Percentiles rank a stretch among this genome's conserved stretches.
Evolutionary conservation across 2,113 vertebrate species (phyloP).

Genomic region (Burhinus bistriatus): DNA sequence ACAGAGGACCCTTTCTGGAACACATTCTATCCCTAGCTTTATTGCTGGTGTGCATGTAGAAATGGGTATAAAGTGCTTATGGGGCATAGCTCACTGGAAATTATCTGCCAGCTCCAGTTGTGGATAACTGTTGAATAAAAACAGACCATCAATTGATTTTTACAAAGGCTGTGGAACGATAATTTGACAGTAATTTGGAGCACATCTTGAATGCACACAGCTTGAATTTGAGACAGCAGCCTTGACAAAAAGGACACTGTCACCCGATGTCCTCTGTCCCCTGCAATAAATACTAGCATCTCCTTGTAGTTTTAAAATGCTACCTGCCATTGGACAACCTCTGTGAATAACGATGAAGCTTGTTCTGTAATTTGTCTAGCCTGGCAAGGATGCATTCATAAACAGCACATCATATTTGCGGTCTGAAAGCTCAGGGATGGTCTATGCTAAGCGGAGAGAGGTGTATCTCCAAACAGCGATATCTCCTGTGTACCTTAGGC

Average conservation of each 20-base stretch:
- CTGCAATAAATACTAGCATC: not conserved
- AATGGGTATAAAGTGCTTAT: not conserved
- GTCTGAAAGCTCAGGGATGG: not conserved
- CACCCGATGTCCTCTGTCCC: not conserved
- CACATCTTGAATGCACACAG: not conserved
- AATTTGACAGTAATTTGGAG: constrained; percentile 46
- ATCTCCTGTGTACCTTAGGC: not conserved
- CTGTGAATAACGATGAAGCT: not conserved
- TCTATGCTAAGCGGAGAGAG: not conserved
- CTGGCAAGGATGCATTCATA: not conserved
- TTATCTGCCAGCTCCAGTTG: constrained; percentile 12
- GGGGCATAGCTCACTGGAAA: constrained; percentile 1
- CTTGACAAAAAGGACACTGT: constrained; percentile 4
- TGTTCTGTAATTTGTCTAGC: not conserved
- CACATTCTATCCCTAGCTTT: not conserved
- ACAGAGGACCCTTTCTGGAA: not conserved
- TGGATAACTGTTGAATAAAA: constrained; percentile 1
- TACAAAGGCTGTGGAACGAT: constrained; percentile 20
- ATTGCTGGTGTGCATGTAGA: not conserved
- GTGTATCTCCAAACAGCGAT: not conserved
- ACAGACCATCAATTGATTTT: constrained; percentile 22
- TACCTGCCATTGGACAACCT: not conserved
- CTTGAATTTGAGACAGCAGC: not conserved
- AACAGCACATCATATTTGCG: not conserved
- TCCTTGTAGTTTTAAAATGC: not conserved